Evolutionary conservation across 1,140 invertebrate species (phyloP).

Genomic region (Chironomus striatipennis): DNA sequence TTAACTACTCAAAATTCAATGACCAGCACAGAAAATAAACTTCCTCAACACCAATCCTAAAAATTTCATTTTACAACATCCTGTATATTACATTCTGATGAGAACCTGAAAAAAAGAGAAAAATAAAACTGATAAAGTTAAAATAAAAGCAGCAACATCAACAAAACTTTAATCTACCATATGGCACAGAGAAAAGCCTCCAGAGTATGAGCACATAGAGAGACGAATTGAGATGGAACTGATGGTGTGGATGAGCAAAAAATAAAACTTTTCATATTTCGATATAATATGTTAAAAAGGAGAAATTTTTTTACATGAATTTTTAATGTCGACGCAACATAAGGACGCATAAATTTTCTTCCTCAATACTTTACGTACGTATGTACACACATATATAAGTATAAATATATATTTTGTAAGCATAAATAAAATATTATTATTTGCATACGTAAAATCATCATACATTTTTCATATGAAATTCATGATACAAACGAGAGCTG

Average conservation of each 20-base stretch:
- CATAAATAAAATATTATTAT: conserved; percentile 22
- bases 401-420: too few species aligned
- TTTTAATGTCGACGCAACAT: conserved; percentile 19
- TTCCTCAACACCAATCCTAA: too few species aligned
- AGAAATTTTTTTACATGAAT: conserved; percentile 17
- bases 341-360: background rate
- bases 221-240: too few species aligned
- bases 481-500: conserved; percentile 20
- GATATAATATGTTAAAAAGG: background rate
- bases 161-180: background rate
- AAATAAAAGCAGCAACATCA: too few species aligned
- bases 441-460: conserved; percentile 22
- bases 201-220: too few species aligned
- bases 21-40: too few species aligned
- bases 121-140: too few species aligned
- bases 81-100: too few species aligned
- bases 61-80: too few species aligned
- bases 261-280: background rate
- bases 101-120: too few species aligned
- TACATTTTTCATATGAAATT: conserved; percentile 22
- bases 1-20: too few species aligned
- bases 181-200: background rate
- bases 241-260: background rate
- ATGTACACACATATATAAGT: too few species aligned
- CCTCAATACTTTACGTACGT: background rate